Evolutionary conservation across 2,113 vertebrate species (phyloP).

Genomic region (Climacteris rufus): DNA sequence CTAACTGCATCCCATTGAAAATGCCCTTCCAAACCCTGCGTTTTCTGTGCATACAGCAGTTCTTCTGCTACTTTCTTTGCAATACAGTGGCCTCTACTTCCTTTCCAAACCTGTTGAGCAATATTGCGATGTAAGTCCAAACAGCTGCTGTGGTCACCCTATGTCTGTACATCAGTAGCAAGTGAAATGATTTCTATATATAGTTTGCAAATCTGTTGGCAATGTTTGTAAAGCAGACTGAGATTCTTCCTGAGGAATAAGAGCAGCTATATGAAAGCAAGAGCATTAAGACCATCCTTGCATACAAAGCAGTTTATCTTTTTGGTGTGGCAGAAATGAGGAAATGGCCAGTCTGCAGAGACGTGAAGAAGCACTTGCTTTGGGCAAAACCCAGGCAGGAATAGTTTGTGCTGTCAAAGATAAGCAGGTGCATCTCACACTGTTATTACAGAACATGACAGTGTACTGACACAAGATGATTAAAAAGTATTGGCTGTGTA

Average conservation of each 20-base stretch:
- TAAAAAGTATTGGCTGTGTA: background rate
- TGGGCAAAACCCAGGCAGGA: background rate
- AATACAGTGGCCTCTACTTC: background rate
- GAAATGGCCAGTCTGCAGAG: background rate
- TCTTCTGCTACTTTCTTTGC: background rate
- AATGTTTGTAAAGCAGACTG: background rate
- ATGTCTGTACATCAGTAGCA: conserved; percentile 28
- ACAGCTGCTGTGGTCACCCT: conserved; percentile 38
- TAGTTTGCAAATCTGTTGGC: conserved; percentile 42
- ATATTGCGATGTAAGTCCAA: background rate
- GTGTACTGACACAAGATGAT: background rate
- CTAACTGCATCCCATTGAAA: background rate
- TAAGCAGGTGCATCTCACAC: background rate
- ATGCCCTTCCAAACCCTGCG: background rate
- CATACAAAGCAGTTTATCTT: background rate
- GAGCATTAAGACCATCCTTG: background rate
- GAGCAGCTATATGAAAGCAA: conserved; percentile 8
- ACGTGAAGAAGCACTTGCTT: background rate
- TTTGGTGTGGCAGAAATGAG: background rate
- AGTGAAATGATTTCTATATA: conserved; percentile 62
- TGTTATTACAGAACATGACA: background rate
- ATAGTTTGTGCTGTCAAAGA: background rate
- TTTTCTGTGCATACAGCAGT: background rate
- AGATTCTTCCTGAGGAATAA: conserved; percentile 6
- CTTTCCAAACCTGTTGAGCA: conserved; percentile 1